These are phyloP conservation scores for Rhinolophus sinicus DNA, from an alignment of 2,113 vertebrate genomes.

Conservation along the genomic window DNA sequence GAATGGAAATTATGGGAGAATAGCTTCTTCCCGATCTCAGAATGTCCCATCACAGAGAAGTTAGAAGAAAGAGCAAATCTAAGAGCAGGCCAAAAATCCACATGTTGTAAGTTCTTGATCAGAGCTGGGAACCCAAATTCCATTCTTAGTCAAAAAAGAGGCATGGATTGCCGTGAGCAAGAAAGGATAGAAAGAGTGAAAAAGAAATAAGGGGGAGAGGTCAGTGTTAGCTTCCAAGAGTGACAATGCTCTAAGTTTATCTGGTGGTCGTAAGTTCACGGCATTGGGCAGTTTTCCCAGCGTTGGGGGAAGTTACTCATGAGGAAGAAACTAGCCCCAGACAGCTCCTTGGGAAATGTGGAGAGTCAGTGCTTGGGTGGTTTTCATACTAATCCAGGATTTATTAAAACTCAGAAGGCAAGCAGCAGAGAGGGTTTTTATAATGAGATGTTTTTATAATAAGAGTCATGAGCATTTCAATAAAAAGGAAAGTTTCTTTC, in stretches of 20 bases:
- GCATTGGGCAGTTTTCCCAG: slow-evolving; percentile 25
- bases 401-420: slow-evolving; percentile 70
- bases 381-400: slow-evolving; percentile 72
- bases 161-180: background rate
- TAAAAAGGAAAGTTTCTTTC: slow-evolving; percentile 54
- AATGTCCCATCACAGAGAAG: background rate
- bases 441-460: slow-evolving; percentile 44
- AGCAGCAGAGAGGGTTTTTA: slow-evolving; percentile 63
- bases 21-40: background rate
- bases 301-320: slow-evolving; percentile 66
- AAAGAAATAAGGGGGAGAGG: background rate
- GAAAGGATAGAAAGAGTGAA: background rate
- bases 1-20: background rate
- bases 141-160: background rate
- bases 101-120: background rate
- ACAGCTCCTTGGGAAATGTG: slow-evolving; percentile 69
- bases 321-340: slow-evolving; percentile 60
- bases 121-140: background rate
- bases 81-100: background rate
- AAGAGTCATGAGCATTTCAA: slow-evolving; percentile 47
- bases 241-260: background rate
- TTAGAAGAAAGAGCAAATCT: background rate
- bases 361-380: slow-evolving; percentile 69
- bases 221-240: background rate
- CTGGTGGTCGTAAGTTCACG: slow-evolving; percentile 27